A percentile compares a stretch with the other conserved stretches of the same genome.
phyloP scores from a whole-genome alignment of 2,797 vertebrate genomes.

The Sebastes melanostomus region DNA sequence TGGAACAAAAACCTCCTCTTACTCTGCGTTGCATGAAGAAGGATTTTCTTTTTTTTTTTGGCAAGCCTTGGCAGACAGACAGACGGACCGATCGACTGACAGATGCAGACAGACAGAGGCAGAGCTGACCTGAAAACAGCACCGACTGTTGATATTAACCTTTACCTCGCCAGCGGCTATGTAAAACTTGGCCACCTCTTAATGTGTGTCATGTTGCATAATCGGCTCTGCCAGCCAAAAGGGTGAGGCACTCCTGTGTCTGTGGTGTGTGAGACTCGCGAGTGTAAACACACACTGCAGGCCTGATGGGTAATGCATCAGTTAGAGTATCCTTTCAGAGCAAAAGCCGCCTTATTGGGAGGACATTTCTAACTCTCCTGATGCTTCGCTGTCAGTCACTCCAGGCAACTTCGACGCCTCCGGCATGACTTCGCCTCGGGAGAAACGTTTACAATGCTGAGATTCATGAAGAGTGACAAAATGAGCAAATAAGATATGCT shows the following conservation, averaged over 20 bases:
- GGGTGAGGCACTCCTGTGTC: slow-evolving; percentile 37
- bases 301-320: slow-evolving; percentile 45
- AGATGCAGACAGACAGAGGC: slow-evolving; percentile 35
- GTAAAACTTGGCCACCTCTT: slow-evolving; percentile 25
- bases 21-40: slow-evolving; percentile 15
- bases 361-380: neutral
- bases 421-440: neutral
- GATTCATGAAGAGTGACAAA: slow-evolving; percentile 48
- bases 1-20: slow-evolving; percentile 41
- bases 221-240: slow-evolving; percentile 44
- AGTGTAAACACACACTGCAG: slow-evolving; percentile 47
- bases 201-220: slow-evolving; percentile 63
- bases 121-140: slow-evolving; percentile 40
- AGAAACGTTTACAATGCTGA: slow-evolving; percentile 22
- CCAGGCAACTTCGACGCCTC: neutral
- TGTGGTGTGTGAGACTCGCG: slow-evolving; percentile 26
- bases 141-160: slow-evolving; percentile 35
- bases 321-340: slow-evolving; percentile 14
- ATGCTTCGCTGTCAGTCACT: slow-evolving; percentile 1
- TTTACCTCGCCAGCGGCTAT: slow-evolving; percentile 31
- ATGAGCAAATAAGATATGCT: slow-evolving; percentile 27
- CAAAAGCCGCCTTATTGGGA: neutral
- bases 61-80: slow-evolving; percentile 49
- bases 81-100: neutral
- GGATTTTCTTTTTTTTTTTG: slow-evolving; percentile 3